Conservation (phyloP, 2,888 invertebrate genomes). For the Limenitis camilla region DNA sequence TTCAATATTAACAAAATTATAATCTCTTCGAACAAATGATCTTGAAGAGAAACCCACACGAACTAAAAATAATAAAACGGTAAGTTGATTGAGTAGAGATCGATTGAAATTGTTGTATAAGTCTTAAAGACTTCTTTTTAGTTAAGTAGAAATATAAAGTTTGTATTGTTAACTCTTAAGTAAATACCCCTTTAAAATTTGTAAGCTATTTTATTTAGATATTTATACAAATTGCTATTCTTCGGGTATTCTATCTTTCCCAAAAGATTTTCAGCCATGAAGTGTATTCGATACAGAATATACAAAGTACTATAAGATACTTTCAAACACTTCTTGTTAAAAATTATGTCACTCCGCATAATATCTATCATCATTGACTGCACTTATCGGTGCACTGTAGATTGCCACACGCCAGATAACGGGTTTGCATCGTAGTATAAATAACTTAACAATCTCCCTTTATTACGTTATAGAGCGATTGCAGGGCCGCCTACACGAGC, state of each 20-base stretch:
- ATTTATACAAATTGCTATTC: too few relatives aligned
- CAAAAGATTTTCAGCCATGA: too few relatives aligned
- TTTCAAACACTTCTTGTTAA: not conserved
- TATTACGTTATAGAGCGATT: constrained; percentile 45
- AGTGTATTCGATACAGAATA: too few relatives aligned
- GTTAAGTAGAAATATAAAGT: too few relatives aligned
- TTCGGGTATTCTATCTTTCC: too few relatives aligned
- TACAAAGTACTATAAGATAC: too few relatives aligned
- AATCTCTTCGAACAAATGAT: constrained; percentile 36
- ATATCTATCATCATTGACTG: constrained; percentile 9
- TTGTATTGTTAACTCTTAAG: too few relatives aligned
- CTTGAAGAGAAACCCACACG: constrained; percentile 64
- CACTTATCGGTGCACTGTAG: constrained; percentile 36
- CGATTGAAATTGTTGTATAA: too few relatives aligned
- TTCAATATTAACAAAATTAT: constrained; percentile 12
- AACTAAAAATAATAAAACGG: constrained; percentile 26
- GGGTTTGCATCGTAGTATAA: constrained; percentile 45
- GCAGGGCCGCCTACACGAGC: constrained; percentile 42
- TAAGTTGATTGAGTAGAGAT: not conserved
- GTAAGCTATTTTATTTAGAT: too few relatives aligned
- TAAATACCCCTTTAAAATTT: too few relatives aligned
- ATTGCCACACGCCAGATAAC: constrained; percentile 54
- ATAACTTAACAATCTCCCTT: constrained; percentile 50
- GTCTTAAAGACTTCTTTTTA: too few relatives aligned
- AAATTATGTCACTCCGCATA: not conserved